Percentiles rank a stretch among this genome's conserved stretches.
phyloP scores from a whole-genome alignment of 1,140 invertebrate species.

The Eurosta solidaginis region DNA sequence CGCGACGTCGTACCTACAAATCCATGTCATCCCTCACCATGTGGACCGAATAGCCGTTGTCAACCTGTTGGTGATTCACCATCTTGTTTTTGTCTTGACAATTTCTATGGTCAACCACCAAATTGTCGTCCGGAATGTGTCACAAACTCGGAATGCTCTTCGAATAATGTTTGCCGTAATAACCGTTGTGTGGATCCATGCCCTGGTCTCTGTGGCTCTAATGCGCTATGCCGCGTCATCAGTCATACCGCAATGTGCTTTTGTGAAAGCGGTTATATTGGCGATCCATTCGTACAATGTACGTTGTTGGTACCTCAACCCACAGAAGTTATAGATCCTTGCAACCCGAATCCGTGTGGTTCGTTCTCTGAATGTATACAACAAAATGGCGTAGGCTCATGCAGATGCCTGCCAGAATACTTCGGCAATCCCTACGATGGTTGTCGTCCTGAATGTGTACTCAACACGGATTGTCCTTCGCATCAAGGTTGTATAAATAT shows the following conservation, averaged over 20 bases:
- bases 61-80: constrained; percentile 64
- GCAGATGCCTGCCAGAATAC: constrained; percentile 62
- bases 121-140: constrained; percentile 72
- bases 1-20: constrained; percentile 56
- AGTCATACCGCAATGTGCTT: constrained; percentile 76
- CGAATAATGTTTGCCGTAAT: constrained; percentile 66
- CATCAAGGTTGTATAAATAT: constrained; percentile 64
- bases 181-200: constrained; percentile 76
- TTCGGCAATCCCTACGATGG: constrained; percentile 65
- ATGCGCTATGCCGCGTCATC: constrained; percentile 73
- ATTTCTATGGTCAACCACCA: constrained; percentile 70
- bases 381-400: constrained; percentile 59
- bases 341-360: constrained; percentile 66
- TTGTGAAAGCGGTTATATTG: constrained; percentile 69
- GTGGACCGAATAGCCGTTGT: constrained; percentile 76
- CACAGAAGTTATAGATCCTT: constrained; percentile 59
- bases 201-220: constrained; percentile 73
- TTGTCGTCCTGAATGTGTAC: constrained; percentile 67
- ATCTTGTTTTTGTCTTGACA: constrained; percentile 66
- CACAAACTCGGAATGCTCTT: constrained; percentile 69
- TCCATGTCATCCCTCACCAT: constrained; percentile 76
- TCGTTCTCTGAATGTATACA: constrained; percentile 63
- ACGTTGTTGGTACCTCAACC: constrained; percentile 57
- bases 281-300: constrained; percentile 71
- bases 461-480: constrained; percentile 65